Evolutionary conservation across 2,797 vertebrate genomes (phyloP).

Genomic region (Amazona ochrocephala): DNA sequence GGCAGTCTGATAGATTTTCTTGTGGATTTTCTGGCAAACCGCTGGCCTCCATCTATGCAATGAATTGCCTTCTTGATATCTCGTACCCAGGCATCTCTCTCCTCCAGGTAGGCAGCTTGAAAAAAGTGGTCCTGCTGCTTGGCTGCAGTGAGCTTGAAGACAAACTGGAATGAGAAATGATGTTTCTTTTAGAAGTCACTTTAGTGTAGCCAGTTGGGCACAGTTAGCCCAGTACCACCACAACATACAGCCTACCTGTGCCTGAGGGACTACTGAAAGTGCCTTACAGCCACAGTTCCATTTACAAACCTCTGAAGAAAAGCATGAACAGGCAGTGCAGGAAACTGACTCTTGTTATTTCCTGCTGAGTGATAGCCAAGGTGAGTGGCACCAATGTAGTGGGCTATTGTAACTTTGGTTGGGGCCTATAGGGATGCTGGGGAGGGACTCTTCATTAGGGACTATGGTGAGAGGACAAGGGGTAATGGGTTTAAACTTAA

Average conservation of each 20-base stretch:
- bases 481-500: no score
- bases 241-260: background rate
- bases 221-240: background rate
- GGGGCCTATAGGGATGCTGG: no score
- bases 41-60: slow-evolving; percentile 86
- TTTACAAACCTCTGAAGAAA: background rate
- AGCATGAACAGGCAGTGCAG: background rate
- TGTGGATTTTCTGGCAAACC: slow-evolving; percentile 93
- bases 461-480: no score
- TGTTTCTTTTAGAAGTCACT: background rate
- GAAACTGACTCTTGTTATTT: background rate
- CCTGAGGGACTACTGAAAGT: background rate
- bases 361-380: background rate
- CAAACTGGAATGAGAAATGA: slow-evolving; percentile 81
- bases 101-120: slow-evolving; percentile 91
- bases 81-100: slow-evolving; percentile 92
- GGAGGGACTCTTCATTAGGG: no score
- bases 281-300: background rate
- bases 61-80: slow-evolving; percentile 89
- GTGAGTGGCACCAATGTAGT: background rate
- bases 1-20: slow-evolving; percentile 91
- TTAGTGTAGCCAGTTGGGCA: background rate
- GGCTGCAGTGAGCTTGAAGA: slow-evolving; percentile 88
- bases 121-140: slow-evolving; percentile 97
- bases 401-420: background rate